These are phyloP conservation scores for Erebia epiphron DNA, from an alignment of 2,888 invertebrate species.

Conservation along the genomic window DNA sequence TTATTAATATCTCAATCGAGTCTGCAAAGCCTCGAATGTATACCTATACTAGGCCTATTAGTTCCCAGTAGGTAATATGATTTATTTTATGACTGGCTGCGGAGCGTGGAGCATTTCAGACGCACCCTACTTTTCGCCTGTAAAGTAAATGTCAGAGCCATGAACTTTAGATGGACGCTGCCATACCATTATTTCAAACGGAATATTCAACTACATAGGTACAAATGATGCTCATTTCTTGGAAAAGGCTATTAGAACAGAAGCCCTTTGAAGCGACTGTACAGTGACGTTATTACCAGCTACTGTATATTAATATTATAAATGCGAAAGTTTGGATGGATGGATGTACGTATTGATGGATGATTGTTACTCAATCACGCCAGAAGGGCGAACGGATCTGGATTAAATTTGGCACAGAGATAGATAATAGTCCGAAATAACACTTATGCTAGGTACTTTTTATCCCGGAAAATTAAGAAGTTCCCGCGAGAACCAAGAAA, in stretches of 20 bases:
- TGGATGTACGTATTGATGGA: no score
- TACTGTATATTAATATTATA: not conserved
- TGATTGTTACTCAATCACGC: no score
- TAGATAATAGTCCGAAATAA: no score
- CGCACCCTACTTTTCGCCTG: constrained; percentile 34
- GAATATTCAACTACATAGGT: constrained; percentile 8
- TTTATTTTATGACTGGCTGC: constrained; percentile 34
- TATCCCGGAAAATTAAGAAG: no score
- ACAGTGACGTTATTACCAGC: not conserved
- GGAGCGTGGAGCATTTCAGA: constrained; percentile 33
- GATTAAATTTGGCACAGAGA: no score
- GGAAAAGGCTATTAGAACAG: not conserved
- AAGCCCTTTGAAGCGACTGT: not conserved
- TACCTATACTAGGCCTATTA: constrained; percentile 4
- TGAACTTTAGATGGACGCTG: constrained; percentile 42
- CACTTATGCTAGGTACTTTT: no score
- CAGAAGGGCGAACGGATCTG: no score
- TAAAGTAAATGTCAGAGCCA: constrained; percentile 43
- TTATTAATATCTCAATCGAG: not conserved
- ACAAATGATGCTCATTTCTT: constrained; percentile 11
- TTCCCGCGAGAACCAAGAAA: no score
- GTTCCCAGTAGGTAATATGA: constrained; percentile 28
- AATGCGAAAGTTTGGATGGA: no score
- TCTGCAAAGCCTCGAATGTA: not conserved
- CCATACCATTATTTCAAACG: constrained; percentile 27